phyloP scores from a whole-genome alignment of 92 coral and sea anemone species.

The Montipora capitata region DNA sequence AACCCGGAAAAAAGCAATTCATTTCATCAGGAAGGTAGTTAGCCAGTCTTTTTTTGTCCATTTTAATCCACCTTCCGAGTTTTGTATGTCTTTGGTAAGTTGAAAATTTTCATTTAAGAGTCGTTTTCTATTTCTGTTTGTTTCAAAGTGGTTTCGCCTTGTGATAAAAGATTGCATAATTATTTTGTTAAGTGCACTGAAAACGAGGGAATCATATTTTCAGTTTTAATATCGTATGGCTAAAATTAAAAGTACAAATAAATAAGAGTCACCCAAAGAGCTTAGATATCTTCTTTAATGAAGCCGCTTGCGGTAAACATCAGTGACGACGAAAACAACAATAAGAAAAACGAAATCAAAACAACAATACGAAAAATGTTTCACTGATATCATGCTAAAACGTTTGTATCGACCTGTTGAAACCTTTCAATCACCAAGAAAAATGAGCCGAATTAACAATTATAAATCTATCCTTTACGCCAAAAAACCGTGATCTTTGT shows the following conservation, averaged over 20 bases:
- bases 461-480: neutral
- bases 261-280: neutral
- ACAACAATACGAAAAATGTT: neutral
- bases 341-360: neutral
- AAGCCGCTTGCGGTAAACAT: no score
- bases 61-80: constrained; percentile 6
- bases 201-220: neutral
- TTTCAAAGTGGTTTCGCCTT: neutral
- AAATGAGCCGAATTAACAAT: neutral
- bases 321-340: no score
- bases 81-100: constrained; percentile 6
- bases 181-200: neutral
- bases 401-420: neutral
- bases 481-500: neutral
- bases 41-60: neutral
- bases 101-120: constrained; percentile 14
- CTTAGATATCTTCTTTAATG: neutral
- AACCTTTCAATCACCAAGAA: neutral
- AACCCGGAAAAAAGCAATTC: neutral
- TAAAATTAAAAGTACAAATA: neutral
- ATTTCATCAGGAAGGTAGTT: neutral
- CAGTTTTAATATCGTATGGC: no score
- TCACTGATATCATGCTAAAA: neutral
- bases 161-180: neutral
- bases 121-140: neutral